phyloP scores from a whole-genome alignment of 2,113 vertebrate species.

The Elaphurus davidianus region DNA sequence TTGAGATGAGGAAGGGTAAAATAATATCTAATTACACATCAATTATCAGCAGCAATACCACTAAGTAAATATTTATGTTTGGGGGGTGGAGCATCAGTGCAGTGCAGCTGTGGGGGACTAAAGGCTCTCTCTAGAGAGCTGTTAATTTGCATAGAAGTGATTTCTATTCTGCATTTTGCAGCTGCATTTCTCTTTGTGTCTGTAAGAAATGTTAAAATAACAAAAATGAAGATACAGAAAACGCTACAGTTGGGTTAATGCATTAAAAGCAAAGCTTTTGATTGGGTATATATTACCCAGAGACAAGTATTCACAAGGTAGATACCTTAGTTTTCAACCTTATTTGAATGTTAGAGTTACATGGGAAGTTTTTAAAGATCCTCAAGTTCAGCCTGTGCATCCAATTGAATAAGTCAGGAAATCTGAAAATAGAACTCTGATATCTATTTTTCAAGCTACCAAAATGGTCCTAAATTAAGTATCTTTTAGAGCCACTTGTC shows the following conservation, averaged over 20 bases:
- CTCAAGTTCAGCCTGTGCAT: not conserved
- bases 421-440: not conserved
- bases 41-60: not conserved
- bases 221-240: not conserved
- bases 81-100: not conserved
- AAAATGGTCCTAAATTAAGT: not conserved
- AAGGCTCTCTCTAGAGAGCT: not conserved
- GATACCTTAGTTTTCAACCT: not conserved
- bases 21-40: not conserved
- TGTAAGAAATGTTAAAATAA: conserved; percentile 10
- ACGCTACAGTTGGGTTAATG: not conserved
- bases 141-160: not conserved
- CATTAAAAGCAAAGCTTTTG: not conserved
- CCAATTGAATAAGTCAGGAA: not conserved
- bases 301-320: not conserved
- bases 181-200: not conserved
- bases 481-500: not conserved
- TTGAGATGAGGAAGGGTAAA: not conserved
- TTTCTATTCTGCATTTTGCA: not conserved
- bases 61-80: conserved; percentile 29
- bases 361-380: not conserved
- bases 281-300: not conserved
- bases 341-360: not conserved
- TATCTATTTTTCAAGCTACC: not conserved
- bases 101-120: not conserved